Base-by-base conservation (phyloP, 2,888 invertebrate genomes). In the Elysia crispata region DNA sequence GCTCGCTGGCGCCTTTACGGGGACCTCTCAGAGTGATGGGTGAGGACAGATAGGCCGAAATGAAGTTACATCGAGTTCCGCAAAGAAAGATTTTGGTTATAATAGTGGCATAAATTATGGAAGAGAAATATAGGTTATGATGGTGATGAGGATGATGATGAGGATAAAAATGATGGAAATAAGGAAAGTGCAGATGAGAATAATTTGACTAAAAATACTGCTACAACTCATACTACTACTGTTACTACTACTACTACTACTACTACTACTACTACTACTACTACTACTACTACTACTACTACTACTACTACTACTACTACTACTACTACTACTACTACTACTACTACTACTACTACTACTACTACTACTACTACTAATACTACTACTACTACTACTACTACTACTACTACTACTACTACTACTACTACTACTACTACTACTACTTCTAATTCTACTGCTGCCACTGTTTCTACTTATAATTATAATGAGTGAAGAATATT, bases 221-320 rank as follows among this genome's bases (percentile, higher is more conserved):
- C n/a, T n/a, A n/a, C n/a, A n/a, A n/a, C n/a, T n/a, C n/a, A n/a
- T n/a, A n/a, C n/a, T n/a, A n/a, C n/a, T n/a, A n/a, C n/a, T n/a
- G n/a, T n/a, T n/a, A n/a, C n/a, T n/a, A 69, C 69, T 69, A 15
- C 31, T 69, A 69, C 69, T 69, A 69, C 69, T 69, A n/a, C 69
- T 69, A 30, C 69, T 69, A 33, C 69, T 69, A 13, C 69, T 69
- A 69, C 69, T 69, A 30, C 69, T 69, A 30, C 69, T 69, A 69
- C 69, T 69, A 33, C 69, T 69, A 13, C 69, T 69, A 30, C 69
- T 69, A 30, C 69, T 69, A 69, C 69, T 69, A 31, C 69, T 69
- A 33, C 69, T 69, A 15, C 33, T 31, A 15, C 69, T 69, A 15
- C 69, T 69, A n/a, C 69, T 69, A n/a, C 33, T 69, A 33, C 69